Evolutionary conservation across 2,797 vertebrate genomes (phyloP).

Genomic region (Eremophila alpestris): DNA sequence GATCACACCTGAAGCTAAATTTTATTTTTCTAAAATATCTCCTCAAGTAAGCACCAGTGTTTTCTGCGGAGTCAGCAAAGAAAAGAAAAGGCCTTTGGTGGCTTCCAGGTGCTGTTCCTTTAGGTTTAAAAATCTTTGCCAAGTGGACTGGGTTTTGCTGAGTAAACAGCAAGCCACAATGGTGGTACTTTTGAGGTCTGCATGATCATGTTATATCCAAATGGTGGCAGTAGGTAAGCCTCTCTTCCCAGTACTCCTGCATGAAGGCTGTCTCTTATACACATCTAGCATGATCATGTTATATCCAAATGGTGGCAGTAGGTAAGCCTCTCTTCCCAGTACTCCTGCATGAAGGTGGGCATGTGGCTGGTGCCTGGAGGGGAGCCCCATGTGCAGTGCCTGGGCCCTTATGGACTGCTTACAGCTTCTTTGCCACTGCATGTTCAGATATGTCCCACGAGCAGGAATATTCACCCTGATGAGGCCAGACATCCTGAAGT

Average conservation of each 20-base stretch:
- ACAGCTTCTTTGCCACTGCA: neutral
- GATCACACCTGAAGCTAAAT: neutral
- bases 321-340: neutral
- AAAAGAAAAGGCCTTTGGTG: neutral
- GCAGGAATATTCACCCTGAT: neutral
- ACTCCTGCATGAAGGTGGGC: neutral
- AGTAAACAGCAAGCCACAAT: neutral
- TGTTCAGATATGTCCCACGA: too few relatives aligned
- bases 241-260: neutral
- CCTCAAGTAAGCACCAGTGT: accelerated
- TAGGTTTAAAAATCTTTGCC: neutral
- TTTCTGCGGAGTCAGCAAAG: neutral
- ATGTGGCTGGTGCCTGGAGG: neutral
- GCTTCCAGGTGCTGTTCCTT: neutral
- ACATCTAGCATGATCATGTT: neutral
- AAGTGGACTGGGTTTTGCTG: neutral
- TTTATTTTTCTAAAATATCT: neutral
- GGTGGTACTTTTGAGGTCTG: neutral
- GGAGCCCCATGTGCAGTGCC: neutral
- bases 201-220: neutral
- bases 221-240: neutral
- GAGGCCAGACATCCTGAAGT: neutral
- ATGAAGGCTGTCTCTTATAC: too few relatives aligned
- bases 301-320: neutral
- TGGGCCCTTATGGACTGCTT: neutral